A percentile compares a stretch with the other conserved stretches of the same genome.
These are phyloP conservation scores for Montipora sp. DNA, from an alignment of 64 coral and sea anemone species.

Conservation along the genomic window DNA sequence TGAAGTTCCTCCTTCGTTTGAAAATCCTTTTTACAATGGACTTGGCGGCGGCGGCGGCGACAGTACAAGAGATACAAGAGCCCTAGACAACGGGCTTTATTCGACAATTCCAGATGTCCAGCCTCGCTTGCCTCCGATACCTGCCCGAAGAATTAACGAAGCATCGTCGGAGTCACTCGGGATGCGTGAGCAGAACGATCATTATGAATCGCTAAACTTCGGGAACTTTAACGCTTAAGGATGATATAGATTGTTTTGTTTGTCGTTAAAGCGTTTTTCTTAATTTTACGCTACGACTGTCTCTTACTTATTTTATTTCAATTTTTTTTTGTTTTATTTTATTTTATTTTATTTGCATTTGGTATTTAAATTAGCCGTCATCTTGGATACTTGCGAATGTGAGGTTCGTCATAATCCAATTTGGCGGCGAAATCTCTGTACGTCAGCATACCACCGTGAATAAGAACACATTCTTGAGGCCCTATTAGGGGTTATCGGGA, in stretches of 20 bases:
- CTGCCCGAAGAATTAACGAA: background rate
- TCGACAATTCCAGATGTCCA: background rate
- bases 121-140: conserved; percentile 1
- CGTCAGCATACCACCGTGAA: no score
- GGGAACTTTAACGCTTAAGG: conserved; percentile 4
- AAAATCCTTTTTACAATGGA: conserved; percentile 17
- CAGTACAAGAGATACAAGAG: background rate
- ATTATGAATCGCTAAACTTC: conserved; percentile 25
- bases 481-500: no score
- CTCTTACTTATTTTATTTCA: background rate
- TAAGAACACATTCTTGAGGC: no score
- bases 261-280: background rate
- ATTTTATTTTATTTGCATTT: no score
- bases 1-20: conserved; percentile 16
- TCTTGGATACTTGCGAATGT: no score
- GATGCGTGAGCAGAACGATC: background rate
- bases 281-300: background rate
- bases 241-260: background rate
- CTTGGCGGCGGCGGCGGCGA: background rate
- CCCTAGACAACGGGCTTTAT: background rate
- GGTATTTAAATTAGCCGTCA: no score
- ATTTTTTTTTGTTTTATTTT: no score
- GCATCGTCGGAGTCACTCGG: background rate
- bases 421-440: no score
- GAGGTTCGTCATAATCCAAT: no score